Evolutionary conservation across 2,113 vertebrate species (phyloP), one percentile per base, ranked within the genome.

Genomic region (Chaetura pelagica): DNA sequence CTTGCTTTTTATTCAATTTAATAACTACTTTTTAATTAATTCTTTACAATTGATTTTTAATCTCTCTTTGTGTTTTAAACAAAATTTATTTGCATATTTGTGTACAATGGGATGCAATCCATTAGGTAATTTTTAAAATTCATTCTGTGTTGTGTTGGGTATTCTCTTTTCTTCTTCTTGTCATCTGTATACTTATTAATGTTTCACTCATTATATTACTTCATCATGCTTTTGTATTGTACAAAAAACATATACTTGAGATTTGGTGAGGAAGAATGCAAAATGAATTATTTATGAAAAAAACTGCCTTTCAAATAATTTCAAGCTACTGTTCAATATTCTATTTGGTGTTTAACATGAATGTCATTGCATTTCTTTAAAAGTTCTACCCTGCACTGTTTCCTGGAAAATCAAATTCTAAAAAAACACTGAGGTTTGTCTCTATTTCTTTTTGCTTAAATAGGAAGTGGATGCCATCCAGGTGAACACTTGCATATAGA

Each of bases 101-200:
- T 82, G 58, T 88, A 23, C 18, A 94, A 80, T 35, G 80, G 9
- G 7, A 62, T 87, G 6, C 23, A 85, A 94, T 83, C 21, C 15
- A 94, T 87, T 79, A 71, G 79, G 15, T 32, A 17, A 4, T 38
- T 49, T 29, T 66, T 54, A 2, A 0, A 35, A 78, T 71, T 92
- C 2, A 64, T 68, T 95, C 80, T 84, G 34, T 67, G 4, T 76
- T 81, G 42, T 5, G 14, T 6, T 15, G 86, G 26, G 59, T 92
- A 84, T 88, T 91, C 90, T 93, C 6, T 93, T 91, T 84, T 95
- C 29, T 90, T 94, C 63, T 94, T 86, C 24, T 85, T 96, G 35
- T 84, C 61, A 93, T 74, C 10, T 54, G 12, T 52, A n/a, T 34
- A 90, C 92, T 91, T 87, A 91, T 75, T 89, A 82, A 66, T 87